Evolutionary conservation across 2,113 vertebrate genomes (phyloP), one percentile per base, ranked within the genome.

Genomic region (Phaethon lepturus): DNA sequence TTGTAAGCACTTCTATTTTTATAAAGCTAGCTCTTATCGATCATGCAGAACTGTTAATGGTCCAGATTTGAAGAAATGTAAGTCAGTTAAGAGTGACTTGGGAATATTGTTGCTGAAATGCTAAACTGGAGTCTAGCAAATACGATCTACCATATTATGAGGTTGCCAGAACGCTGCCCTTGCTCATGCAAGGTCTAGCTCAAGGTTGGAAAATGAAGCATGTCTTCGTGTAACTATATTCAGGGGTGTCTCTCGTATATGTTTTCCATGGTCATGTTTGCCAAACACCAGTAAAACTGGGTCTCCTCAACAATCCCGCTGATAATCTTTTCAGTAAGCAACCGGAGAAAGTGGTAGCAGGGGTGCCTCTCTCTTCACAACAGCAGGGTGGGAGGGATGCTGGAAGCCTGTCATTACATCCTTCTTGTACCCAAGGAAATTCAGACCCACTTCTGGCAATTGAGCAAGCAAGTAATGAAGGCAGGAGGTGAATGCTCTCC

Each of bases 231-330:
- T 62, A 31, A 40, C 19, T 26, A 24, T 47, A 7, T 63, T n/a
- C 17, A 7, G 6, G n/a, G 17, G 47, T 68, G 18, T 68, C 8
- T 84, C 44, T 60, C 0, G 0, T 73, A 9, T 0, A 0, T 45
- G 6, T 55, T 90, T 89, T 40, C 25, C 3, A 2, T 62, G 26
- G 26, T 18, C 3, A 0, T 59, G 17, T 84, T 82, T 78, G 40
- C 49, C 56, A 29, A 60, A 86, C 0, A 2, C 22, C 49, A 18
- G 2, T 80, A 76, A 38, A 93, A 68, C 33, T 47, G 31, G 7
- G 11, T 63, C 44, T 78, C 33, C 28, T 59, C 47, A 67, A 4
- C 9, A 59, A 11, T 31, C 9, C 33, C 50, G 58, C 29, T 19
- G 14, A 47, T 75, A 8, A 31, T 56, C 6, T n/a, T 86, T 78